Evolutionary conservation across 2,888 invertebrate species (phyloP), one percentile per base, ranked within the genome.

Genomic region (Flexamia atlantica): DNA sequence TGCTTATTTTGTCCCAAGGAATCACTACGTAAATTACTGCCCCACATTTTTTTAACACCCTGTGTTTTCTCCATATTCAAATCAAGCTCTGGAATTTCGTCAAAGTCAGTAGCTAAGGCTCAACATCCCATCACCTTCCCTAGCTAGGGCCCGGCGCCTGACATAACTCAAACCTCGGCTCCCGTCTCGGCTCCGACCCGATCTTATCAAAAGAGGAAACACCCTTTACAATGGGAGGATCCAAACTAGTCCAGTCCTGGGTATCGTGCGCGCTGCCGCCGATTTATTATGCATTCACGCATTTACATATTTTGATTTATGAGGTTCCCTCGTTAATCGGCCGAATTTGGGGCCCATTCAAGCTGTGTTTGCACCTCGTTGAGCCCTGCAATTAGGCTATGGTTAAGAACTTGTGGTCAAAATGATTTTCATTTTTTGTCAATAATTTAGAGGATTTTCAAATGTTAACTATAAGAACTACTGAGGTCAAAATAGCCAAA

Each of bases 271-370:
- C 28, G 50, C 50, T 7, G 25, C 36, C 5, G 32, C 32, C 57
- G 20, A 30, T 57, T 79, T 30, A 79, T 79, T 79, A 79, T 79
- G 57, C 79, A 57, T 50, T 28, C 79, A 79, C 79, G 9, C 36
- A 57, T 79, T 79, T 53, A 79, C 79, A 79, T 79, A 76, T 46
- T 72, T 32, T 79, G 79, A 79, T 79, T 79, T 53, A 79, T 32
- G 36, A 30, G 25, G 57, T 3, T 17, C 17, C 20, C 79, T 28
- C 12, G 76, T 28, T 76, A 46, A 76, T 50, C 46, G 76, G 50
- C 76, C 79, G 10, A 79, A 57, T 53, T 50, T 36, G 50, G 57
- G 20, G 79, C 32, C 32, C 79, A 79, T 57, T 79, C 79, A 30
- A 46, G 30, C 28, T n/a, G 32, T 57, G 79, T 79, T 79, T 50